phyloP scores from a whole-genome alignment of 1,140 invertebrate genomes.

The Eumeta japonica region DNA sequence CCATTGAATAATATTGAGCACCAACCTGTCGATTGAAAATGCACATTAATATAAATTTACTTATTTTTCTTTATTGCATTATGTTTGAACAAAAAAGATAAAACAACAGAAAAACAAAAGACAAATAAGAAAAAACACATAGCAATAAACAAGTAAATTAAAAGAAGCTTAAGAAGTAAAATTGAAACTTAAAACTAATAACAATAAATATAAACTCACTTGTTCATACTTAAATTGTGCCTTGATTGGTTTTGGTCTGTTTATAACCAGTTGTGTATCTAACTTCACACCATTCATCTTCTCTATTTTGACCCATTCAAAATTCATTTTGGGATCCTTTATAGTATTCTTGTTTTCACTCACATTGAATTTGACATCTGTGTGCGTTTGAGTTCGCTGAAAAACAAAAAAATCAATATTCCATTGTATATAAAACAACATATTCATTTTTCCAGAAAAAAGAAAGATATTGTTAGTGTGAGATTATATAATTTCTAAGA shows the following conservation, averaged over 20 bases:
- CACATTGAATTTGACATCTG: slow-evolving; percentile 44
- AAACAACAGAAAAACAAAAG: too few relatives aligned
- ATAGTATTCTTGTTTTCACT: slow-evolving; percentile 30
- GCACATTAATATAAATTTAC: neutral
- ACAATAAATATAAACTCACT: slow-evolving; percentile 32
- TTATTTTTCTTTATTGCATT: neutral
- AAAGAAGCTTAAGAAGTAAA: too few relatives aligned
- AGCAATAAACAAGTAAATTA: too few relatives aligned
- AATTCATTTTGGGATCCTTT: slow-evolving; percentile 29
- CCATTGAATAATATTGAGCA: slow-evolving; percentile 35
- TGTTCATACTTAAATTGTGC: slow-evolving; percentile 40
- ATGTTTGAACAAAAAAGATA: too few relatives aligned
- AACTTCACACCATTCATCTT: slow-evolving; percentile 40
- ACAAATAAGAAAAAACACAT: too few relatives aligned
- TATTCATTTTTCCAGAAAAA: too few relatives aligned
- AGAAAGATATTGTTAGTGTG: too few relatives aligned
- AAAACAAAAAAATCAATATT: too few relatives aligned
- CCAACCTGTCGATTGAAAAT: slow-evolving; percentile 22
- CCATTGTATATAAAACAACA: too few relatives aligned
- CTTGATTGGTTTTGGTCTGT: slow-evolving; percentile 31
- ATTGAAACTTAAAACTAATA: too few relatives aligned
- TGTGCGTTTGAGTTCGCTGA: slow-evolving; percentile 48
- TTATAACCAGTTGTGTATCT: slow-evolving; percentile 30
- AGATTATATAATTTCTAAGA: too few relatives aligned
- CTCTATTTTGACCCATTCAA: slow-evolving; percentile 31